Percentiles rank a stretch among this genome's conserved stretches.
phyloP scores from a whole-genome alignment of 1,140 invertebrate species.

The Halesus radiatus region DNA sequence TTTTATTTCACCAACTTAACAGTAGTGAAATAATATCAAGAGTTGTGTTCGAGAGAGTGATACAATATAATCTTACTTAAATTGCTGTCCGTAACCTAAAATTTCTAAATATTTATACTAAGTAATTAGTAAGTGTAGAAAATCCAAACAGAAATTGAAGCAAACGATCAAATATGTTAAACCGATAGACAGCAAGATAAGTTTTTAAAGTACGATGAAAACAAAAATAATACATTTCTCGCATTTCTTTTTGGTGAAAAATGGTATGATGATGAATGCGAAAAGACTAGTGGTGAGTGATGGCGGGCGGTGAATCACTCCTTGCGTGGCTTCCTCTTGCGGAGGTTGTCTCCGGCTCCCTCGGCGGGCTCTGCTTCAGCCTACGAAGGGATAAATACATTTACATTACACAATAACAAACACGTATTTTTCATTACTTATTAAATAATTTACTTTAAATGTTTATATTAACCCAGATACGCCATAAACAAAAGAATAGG shows the following conservation, averaged over 20 bases:
- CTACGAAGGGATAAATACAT: background rate
- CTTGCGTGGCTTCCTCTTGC: slow-evolving; percentile 71
- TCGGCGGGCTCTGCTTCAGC: slow-evolving; percentile 46
- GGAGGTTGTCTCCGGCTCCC: slow-evolving; percentile 66
- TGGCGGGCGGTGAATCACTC: slow-evolving; percentile 62
- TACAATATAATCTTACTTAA: background rate
- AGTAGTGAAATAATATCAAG: background rate
- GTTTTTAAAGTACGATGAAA: slow-evolving; percentile 16
- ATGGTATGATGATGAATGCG: slow-evolving; percentile 30
- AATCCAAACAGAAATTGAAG: slow-evolving; percentile 10
- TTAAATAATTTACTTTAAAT: too few relatives aligned
- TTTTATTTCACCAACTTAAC: background rate
- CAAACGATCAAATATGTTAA: slow-evolving; percentile 7
- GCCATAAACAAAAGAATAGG: too few relatives aligned
- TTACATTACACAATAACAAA: background rate
- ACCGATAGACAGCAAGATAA: background rate
- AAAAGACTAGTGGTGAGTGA: slow-evolving; percentile 30
- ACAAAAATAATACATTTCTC: slow-evolving; percentile 35
- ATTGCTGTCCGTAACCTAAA: background rate
- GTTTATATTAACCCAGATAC: too few relatives aligned
- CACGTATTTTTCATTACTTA: too few relatives aligned
- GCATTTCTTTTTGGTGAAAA: slow-evolving; percentile 38
- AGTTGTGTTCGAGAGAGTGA: background rate
- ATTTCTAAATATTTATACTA: background rate
- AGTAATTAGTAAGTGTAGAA: background rate